Evolutionary conservation across 2,888 invertebrate species (phyloP), one percentile per base, ranked within the genome.

Genomic region (Mesorhabditis belari): DNA sequence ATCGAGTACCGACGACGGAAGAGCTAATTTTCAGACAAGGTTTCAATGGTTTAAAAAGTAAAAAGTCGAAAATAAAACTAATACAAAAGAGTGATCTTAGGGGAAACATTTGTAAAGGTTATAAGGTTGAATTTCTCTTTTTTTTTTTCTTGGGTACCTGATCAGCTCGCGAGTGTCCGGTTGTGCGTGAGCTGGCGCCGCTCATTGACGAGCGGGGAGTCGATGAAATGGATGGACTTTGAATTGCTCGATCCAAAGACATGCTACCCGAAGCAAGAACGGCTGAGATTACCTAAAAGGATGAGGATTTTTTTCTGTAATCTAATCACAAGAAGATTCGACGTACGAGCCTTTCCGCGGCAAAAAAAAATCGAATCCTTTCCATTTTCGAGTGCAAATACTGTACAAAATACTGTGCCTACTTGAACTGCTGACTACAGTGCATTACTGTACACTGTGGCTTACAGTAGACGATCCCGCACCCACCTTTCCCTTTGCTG

Each of bases 401-500:
- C n/a, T n/a, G n/a, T n/a, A n/a, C n/a, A n/a, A n/a, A n/a, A n/a
- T n/a, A n/a, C n/a, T n/a, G n/a, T n/a, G n/a, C n/a, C n/a, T n/a
- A n/a, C n/a, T n/a, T n/a, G n/a, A n/a, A n/a, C n/a, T n/a, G n/a
- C n/a, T n/a, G n/a, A n/a, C n/a, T n/a, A n/a, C n/a, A n/a, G n/a
- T n/a, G n/a, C n/a, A n/a, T n/a, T n/a, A n/a, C n/a, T n/a, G n/a
- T n/a, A n/a, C n/a, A n/a, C n/a, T n/a, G n/a, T n/a, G 44, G 44
- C 12, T 35, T 17, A 35, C 12, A n/a, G 12, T 17, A 9, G 44
- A 35, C 44, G 44, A n/a, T 9, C 67, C 70, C n/a, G 67, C 66
- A 25, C 66, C 66, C 54, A 73, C 73, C 55, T 75, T 74, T 4
- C 77, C 79, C 60, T 74, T 75, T 3, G 75, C 76, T 4, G 74